Conservation (phyloP, 2,113 vertebrate species). For the Anguilla rostrata region DNA sequence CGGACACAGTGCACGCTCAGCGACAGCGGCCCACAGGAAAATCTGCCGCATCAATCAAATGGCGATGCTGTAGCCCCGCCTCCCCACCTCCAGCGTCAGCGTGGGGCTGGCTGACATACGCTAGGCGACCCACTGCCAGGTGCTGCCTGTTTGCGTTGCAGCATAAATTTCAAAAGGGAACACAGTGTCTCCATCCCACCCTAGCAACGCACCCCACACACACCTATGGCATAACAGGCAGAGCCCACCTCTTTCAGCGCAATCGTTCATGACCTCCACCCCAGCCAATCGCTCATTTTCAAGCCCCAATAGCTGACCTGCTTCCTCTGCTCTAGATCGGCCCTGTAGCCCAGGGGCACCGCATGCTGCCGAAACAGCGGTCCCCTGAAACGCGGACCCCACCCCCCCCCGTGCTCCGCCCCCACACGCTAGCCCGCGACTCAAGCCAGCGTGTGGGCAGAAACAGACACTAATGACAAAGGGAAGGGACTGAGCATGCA, state of each 20-base stretch:
- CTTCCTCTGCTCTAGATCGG: neutral
- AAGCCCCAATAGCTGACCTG: neutral
- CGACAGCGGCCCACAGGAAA: neutral
- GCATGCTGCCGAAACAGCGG: neutral
- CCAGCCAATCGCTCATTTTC: neutral
- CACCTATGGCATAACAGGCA: neutral
- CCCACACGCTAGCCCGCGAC: neutral
- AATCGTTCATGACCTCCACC: neutral
- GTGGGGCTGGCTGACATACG: neutral
- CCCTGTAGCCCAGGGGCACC: neutral
- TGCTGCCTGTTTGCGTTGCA: slow-evolving; percentile 20
- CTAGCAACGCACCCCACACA: neutral
- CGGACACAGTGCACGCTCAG: neutral
- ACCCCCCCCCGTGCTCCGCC: neutral
- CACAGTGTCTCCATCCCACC: neutral
- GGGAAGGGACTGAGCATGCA: neutral
- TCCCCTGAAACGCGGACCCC: neutral
- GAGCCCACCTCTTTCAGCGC: neutral
- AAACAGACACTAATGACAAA: neutral
- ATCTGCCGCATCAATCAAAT: neutral
- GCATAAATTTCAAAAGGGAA: neutral
- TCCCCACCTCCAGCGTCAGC: neutral
- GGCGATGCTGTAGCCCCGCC: neutral
- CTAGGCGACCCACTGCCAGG: neutral
- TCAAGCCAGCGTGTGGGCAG: neutral